Evolutionary conservation across 2,888 invertebrate species (phyloP).

Genomic region (Catocala sponsa): DNA sequence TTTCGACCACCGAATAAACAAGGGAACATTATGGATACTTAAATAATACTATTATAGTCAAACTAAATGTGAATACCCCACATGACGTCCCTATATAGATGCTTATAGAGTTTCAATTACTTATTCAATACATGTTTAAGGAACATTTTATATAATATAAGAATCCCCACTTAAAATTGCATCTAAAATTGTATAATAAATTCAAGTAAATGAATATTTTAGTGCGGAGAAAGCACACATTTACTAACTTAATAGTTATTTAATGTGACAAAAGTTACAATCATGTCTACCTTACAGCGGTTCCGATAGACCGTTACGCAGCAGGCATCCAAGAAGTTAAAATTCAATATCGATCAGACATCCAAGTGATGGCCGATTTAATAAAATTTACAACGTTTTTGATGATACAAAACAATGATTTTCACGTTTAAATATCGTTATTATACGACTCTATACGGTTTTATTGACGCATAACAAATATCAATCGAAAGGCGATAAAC

Average conservation of each 20-base stretch:
- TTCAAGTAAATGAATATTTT: slow-evolving; percentile 61
- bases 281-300: slow-evolving; percentile 59
- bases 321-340: slow-evolving; percentile 67
- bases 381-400: slow-evolving; percentile 65
- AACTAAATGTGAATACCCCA: background rate
- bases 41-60: too few species aligned
- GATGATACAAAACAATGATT: slow-evolving; percentile 67
- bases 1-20: too few species aligned
- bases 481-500: slow-evolving; percentile 41
- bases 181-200: slow-evolving; percentile 59
- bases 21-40: too few species aligned
- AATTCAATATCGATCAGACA: slow-evolving; percentile 68
- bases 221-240: slow-evolving; percentile 58
- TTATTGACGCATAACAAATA: slow-evolving; percentile 57
- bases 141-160: slow-evolving; percentile 8
- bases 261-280: slow-evolving; percentile 72
- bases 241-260: slow-evolving; percentile 68
- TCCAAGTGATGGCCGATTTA: slow-evolving; percentile 66
- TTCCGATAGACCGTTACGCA: slow-evolving; percentile 66
- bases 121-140: slow-evolving; percentile 1
- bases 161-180: slow-evolving; percentile 36
- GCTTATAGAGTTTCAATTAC: slow-evolving; percentile 6
- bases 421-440: slow-evolving; percentile 54
- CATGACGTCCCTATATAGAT: background rate
- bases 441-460: slow-evolving; percentile 47